Evolutionary conservation across 2,797 vertebrate genomes (phyloP).

Genomic region (Austrolebias charrua): DNA sequence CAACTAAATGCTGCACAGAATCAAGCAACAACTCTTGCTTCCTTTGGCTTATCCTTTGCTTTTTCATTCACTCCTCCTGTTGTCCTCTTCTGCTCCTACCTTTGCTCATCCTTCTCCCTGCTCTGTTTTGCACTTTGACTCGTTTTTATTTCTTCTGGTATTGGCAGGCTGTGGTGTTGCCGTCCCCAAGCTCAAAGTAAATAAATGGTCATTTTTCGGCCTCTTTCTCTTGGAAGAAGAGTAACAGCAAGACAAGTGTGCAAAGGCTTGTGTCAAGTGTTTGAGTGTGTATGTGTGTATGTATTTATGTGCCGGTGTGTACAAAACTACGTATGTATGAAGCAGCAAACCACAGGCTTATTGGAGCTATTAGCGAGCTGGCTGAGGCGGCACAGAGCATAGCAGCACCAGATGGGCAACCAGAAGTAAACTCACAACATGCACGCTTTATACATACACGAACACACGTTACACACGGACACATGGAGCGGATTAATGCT

Average conservation of each 20-base stretch:
- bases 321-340: slow-evolving; percentile 61
- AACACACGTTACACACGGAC: slow-evolving; percentile 46
- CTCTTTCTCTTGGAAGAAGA: slow-evolving; percentile 77
- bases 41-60: slow-evolving; percentile 39
- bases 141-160: slow-evolving; percentile 30
- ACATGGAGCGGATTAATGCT: slow-evolving; percentile 61
- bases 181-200: slow-evolving; percentile 74
- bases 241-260: slow-evolving; percentile 71
- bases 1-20: slow-evolving; percentile 55
- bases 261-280: slow-evolving; percentile 24
- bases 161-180: slow-evolving; percentile 60
- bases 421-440: slow-evolving; percentile 54
- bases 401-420: slow-evolving; percentile 81
- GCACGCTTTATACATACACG: slow-evolving; percentile 27
- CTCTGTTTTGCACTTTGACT: slow-evolving; percentile 41
- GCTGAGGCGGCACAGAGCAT: slow-evolving; percentile 68
- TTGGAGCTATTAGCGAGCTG: slow-evolving; percentile 82
- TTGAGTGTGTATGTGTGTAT: slow-evolving; percentile 31
- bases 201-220: slow-evolving; percentile 77
- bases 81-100: slow-evolving; percentile 49
- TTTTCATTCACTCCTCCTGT: slow-evolving; percentile 37
- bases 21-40: slow-evolving; percentile 63
- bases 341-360: slow-evolving; percentile 83
- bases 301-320: slow-evolving; percentile 51
- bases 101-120: slow-evolving; percentile 47